Base-by-base conservation (phyloP, 2,888 invertebrate genomes). In the Lasioglossum calceatum region DNA sequence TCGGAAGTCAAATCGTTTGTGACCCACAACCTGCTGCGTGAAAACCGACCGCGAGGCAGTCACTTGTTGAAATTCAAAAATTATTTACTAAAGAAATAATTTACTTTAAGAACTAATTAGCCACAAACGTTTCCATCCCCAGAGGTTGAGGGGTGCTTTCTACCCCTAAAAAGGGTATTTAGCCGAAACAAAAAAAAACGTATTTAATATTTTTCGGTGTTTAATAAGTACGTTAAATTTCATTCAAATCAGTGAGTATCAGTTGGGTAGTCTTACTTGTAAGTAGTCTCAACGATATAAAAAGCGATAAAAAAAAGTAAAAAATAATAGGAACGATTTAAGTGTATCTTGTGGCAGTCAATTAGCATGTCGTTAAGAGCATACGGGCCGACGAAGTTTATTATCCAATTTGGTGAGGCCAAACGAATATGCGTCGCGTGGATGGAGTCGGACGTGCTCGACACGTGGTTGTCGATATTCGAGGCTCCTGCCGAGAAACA, bases 401-500 rank as follows among this genome's bases (percentile, higher is more conserved):
- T 42, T 58, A 39, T 1, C n/a, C 32, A 74, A 79, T 79, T 79
- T 77, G 36, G 77, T 50, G n/a, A 75, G 74, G 50, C 36, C 36
- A 78, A 81, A 77, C 71, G 71, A 80, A 78, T 36, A 12, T 27
- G 58, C 71, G 71, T 71, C 71, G 75, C 64, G 32, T 79, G 75
- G 75, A 74, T 71, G 23, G 39, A 54, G 70, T 82, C 75, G 74
- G 84, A 88, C 78, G 74, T 87, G 84, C 83, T 84, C 81, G 84
- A 89, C 91, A 92, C 87, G 91, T 92, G 92, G 88, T 89, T 90
- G 84, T 76, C 83, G 82, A 86, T 87, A 87, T 67, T 79, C 82
- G 76, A 75, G 92, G 88, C 92, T 92, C 92, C 92, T 92, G 92
- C 92, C 89, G 92, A 90, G 92, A 84, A 74, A 85, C 82, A 64